These are phyloP conservation scores for Dryobates pubescens DNA, from an alignment of 2,797 vertebrate species.

Conservation along the genomic window DNA sequence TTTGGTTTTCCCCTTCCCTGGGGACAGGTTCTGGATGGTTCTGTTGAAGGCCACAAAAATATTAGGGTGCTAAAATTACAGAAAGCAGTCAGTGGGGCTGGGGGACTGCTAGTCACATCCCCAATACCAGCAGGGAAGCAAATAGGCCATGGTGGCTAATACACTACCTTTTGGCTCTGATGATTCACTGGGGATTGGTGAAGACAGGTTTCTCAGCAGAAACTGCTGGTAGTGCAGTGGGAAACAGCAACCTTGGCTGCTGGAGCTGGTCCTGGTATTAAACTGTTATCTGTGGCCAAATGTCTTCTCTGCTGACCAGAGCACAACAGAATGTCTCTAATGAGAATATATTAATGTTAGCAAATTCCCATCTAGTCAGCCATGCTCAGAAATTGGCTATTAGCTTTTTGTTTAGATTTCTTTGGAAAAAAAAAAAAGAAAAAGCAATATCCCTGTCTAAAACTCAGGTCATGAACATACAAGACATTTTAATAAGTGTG, in stretches of 20 bases:
- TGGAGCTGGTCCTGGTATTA: not conserved
- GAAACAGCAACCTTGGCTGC: not conserved
- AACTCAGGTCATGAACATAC: not conserved
- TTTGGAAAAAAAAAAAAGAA: not conserved
- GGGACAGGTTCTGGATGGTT: not conserved
- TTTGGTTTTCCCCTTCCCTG: not conserved
- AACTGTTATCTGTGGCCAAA: not conserved
- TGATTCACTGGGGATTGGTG: not conserved
- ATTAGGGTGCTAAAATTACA: not conserved
- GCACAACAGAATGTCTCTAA: slow-evolving; percentile 10
- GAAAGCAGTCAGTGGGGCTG: not conserved
- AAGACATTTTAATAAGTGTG: slow-evolving; percentile 51
- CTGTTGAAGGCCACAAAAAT: not conserved
- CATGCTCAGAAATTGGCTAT: slow-evolving; percentile 46
- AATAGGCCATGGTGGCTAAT: not conserved
- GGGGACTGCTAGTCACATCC: not conserved
- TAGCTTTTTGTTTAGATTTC: slow-evolving; percentile 41
- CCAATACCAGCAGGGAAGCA: not conserved
- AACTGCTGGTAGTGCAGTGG: not conserved
- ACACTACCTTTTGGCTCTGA: not conserved
- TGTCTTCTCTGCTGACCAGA: not conserved
- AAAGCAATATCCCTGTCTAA: slow-evolving; percentile 26
- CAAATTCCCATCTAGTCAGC: slow-evolving; percentile 11
- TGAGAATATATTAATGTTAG: slow-evolving; percentile 32
- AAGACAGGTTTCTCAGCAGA: not conserved